Base-by-base conservation (phyloP, 2,888 invertebrate genomes). In the Heliconius cydno region DNA sequence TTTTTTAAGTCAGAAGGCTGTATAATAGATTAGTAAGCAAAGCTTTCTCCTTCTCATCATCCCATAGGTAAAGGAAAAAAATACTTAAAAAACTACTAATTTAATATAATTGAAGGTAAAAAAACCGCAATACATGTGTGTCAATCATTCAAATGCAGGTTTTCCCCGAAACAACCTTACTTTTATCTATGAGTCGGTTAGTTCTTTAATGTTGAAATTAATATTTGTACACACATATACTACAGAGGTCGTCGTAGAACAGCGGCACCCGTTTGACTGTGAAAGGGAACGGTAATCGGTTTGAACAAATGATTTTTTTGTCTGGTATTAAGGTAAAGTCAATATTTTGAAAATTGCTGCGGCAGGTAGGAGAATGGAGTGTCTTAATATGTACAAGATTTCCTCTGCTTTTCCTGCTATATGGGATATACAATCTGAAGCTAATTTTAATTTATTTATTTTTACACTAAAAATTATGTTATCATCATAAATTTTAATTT, bases 61-160 rank as follows among this genome's bases (percentile, higher is more conserved):
- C 19, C 34, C 5, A 22, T 12, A 15, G 71, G 52, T 5, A 28
- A 72, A 52, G 28, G 30, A 72, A 52, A 71, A 71, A 68, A 13
- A 30, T 4, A 46, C 28, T 72, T 19, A 73, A 57, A 73, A 30
- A 6, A 60, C 34, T 1, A 38, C n/a, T 38, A 60, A 38, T 60
- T 60, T 73, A 7, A 7, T 38, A 15, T 22, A 25, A 73, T 22
- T 46, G 83, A 81, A 83, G 83, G 83, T 81, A 80, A 67, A 76
- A 68, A 77, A 76, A 73, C 83, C 81, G 63, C 80, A 81, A 65
- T 19, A 57, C 67, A 72, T 76, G 79, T 88, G 81, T 87, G 89
- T 88, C 88, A 88, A 87, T 86, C 46, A 77, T 77, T 30, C 15
- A 25, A 52, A 72, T 73, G 60, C 73, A 25, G 71, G 78, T 78